Evolutionary conservation across 1,140 invertebrate species (phyloP), one percentile per base, ranked within the genome.

Genomic region (Pantala flavescens): DNA sequence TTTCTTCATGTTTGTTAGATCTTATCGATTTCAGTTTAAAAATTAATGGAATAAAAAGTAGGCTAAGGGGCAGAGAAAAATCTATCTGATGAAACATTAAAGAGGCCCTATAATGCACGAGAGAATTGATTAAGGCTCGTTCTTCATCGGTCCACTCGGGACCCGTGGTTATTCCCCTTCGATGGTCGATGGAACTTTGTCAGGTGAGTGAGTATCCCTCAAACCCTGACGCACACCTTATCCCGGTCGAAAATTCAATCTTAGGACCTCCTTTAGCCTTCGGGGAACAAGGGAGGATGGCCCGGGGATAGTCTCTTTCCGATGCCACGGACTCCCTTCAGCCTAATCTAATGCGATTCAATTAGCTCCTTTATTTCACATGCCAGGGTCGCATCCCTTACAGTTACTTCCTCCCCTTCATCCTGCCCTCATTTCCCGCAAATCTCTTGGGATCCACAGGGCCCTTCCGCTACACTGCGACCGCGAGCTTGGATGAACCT

Each of bases 311-410:
- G 49, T 16, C 49, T 63, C 16, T 21, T 63, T 21, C 49, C n/a
- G 12, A 63, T 63, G 49, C 3, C 49, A 63, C 49, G 3, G 16
- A 63, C 49, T 21, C 49, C 49, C 49, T 63, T 63, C 49, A 21
- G 49, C 49, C 49, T 63, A 63, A 63, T 63, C 49, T 63, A 63
- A 63, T 63, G 49, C 49, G 49, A 63, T 63, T 63, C 49, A 63
- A 63, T 63, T 63, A 63, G 49, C 49, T 63, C 49, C 49, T 63
- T 63, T 63, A 63, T 63, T 63, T 63, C 49, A 21, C 49, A 63
- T 63, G 49, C 49, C 49, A 63, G 49, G 49, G 49, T 63, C 49
- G 49, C 49, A 63, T 63, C 49, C 49, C 49, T 63, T 19, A 21
- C 49, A 3, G 49, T 36, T 36, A 36, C 28, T 36, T 36, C 28